A percentile compares a stretch with the other conserved stretches of the same genome.
These are phyloP conservation scores for Palythoa grandiflora DNA, from an alignment of 92 coral and sea anemone species.

Conservation along the genomic window DNA sequence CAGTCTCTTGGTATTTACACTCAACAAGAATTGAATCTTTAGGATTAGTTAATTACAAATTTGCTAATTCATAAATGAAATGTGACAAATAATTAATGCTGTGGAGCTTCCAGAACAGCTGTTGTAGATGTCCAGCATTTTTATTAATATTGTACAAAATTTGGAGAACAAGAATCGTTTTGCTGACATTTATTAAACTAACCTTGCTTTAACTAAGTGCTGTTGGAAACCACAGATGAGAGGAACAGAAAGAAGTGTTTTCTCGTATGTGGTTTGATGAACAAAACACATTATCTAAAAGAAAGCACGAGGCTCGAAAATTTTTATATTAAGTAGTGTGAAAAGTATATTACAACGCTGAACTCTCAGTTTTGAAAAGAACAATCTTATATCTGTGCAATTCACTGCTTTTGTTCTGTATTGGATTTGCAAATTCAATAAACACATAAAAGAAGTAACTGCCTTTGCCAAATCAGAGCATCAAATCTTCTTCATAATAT, in stretches of 20 bases:
- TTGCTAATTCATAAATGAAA: slow-evolving; percentile 30
- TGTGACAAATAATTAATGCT: slow-evolving; percentile 34
- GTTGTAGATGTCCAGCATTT: neutral
- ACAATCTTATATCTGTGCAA: neutral
- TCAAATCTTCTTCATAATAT: neutral
- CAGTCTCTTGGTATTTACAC: slow-evolving; percentile 7
- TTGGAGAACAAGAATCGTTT: neutral
- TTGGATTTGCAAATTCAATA: neutral
- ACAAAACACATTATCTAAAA: neutral
- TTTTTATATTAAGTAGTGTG: neutral
- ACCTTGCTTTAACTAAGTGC: neutral
- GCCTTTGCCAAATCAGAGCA: neutral
- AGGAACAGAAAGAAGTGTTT: neutral
- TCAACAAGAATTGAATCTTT: slow-evolving; percentile 11
- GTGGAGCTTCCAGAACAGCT: slow-evolving; percentile 20
- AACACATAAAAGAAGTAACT: neutral
- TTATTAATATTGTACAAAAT: neutral
- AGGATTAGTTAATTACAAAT: slow-evolving; percentile 30
- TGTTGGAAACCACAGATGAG: neutral
- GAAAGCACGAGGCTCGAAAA: neutral
- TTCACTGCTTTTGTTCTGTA: neutral
- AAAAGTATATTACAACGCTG: neutral
- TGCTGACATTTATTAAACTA: neutral
- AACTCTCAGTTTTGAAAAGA: neutral
- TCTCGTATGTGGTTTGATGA: neutral